These are phyloP conservation scores for Whitmania pigra DNA, from an alignment of 1,140 invertebrate genomes.

Conservation along the genomic window DNA sequence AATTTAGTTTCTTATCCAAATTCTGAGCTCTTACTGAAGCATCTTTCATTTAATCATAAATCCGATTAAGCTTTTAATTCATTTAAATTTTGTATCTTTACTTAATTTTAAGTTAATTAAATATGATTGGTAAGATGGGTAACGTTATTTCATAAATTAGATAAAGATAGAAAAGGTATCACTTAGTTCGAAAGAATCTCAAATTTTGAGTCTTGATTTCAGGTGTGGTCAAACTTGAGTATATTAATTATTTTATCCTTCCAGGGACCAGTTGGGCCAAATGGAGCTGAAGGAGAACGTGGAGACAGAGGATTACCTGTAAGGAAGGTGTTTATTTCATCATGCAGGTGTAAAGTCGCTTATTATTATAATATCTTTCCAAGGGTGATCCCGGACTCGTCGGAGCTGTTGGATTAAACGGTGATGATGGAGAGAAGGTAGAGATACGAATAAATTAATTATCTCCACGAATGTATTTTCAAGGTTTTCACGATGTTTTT, in stretches of 20 bases:
- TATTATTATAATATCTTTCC: background rate
- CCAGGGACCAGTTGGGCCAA: slow-evolving; percentile 13
- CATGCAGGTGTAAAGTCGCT: background rate
- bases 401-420: slow-evolving; percentile 32
- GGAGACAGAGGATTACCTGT: slow-evolving; percentile 19
- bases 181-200: background rate
- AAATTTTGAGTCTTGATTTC: background rate
- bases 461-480: slow-evolving; percentile 45
- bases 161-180: background rate
- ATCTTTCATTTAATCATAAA: background rate
- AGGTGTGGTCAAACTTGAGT: background rate
- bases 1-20: background rate
- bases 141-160: too few species aligned
- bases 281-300: slow-evolving; percentile 39
- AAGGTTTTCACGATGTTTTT: slow-evolving; percentile 22
- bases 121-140: too few species aligned
- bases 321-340: slow-evolving; percentile 4
- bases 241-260: background rate
- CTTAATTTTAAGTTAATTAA: background rate
- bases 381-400: slow-evolving; percentile 27
- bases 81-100: background rate
- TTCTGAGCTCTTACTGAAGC: background rate
- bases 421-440: slow-evolving; percentile 40
- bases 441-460: slow-evolving; percentile 15
- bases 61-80: background rate